Evolutionary conservation across 1,140 invertebrate species (phyloP).

Genomic region (Phenacoccus solenopsis): DNA sequence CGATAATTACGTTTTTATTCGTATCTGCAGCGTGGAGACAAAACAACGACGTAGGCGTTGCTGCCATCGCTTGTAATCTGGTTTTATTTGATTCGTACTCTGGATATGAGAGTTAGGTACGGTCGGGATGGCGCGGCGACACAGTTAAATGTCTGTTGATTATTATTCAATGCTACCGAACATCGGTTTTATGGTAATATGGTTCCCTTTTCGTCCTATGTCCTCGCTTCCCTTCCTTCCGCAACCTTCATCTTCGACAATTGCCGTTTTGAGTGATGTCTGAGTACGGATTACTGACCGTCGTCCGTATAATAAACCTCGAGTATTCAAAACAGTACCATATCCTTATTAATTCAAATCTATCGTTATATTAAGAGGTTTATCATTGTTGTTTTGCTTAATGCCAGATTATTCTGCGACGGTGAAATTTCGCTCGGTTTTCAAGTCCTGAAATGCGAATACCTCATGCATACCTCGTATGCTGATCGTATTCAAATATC

Average conservation of each 20-base stretch:
- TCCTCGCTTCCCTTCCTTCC: neutral
- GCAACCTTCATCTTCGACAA: neutral
- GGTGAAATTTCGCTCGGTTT: neutral
- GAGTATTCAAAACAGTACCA: neutral
- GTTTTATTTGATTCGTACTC: neutral
- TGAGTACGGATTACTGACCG: neutral
- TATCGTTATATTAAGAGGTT: neutral
- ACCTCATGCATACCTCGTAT: too few species aligned
- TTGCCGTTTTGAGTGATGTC: neutral
- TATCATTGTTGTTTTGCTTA: neutral
- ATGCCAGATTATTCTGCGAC: neutral
- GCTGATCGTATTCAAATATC: too few species aligned
- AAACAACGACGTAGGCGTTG: neutral
- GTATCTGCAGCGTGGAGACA: neutral
- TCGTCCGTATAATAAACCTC: neutral
- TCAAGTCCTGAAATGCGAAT: too few species aligned
- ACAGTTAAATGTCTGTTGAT: neutral
- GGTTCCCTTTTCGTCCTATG: neutral
- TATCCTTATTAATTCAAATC: neutral
- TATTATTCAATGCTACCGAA: constrained; percentile 2
- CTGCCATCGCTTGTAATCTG: neutral
- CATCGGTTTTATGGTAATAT: neutral
- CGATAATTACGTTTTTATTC: neutral
- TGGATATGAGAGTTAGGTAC: constrained; percentile 1
- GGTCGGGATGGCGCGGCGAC: neutral